A percentile compares a stretch with the other conserved stretches of the same genome.
Evolutionary conservation across 2,888 invertebrate genomes (phyloP).

Genomic region (Sminthurides aquaticus): DNA sequence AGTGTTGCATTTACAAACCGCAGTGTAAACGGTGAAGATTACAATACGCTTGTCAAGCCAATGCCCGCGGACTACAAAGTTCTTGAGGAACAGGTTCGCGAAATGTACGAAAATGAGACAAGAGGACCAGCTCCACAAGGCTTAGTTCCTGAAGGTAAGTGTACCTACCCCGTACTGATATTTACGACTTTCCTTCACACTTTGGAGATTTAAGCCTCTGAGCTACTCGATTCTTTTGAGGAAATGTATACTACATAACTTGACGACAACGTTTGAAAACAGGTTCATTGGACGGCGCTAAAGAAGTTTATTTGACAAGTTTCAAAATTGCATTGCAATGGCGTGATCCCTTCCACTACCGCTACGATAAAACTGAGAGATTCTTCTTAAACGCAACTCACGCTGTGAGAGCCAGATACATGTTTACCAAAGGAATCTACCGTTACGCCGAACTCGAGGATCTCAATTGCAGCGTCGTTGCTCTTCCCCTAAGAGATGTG

Average conservation of each 20-base stretch:
- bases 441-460: constrained; percentile 33
- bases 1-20: constrained; percentile 15
- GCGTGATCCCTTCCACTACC: constrained; percentile 39
- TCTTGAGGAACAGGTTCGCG: constrained; percentile 6
- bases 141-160: constrained; percentile 19
- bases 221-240: not conserved
- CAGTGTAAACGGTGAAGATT: constrained; percentile 5
- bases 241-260: too few species aligned
- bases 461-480: constrained; percentile 29
- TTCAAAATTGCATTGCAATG: constrained; percentile 33
- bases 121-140: constrained; percentile 17
- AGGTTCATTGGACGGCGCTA: constrained; percentile 17
- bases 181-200: not conserved
- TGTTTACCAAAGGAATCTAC: constrained; percentile 40
- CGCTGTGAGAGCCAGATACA: constrained; percentile 37
- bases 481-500: constrained; percentile 37
- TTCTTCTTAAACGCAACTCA: constrained; percentile 41
- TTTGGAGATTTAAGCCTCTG: not conserved
- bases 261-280: too few species aligned
- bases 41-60: constrained; percentile 15
- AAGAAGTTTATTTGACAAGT: constrained; percentile 30
- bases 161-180: too few species aligned
- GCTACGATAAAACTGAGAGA: constrained; percentile 29
- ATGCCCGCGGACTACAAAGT: not conserved
- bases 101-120: constrained; percentile 17